phyloP scores from a whole-genome alignment of 2,113 vertebrate genomes.

The Pteropus alecto region DNA sequence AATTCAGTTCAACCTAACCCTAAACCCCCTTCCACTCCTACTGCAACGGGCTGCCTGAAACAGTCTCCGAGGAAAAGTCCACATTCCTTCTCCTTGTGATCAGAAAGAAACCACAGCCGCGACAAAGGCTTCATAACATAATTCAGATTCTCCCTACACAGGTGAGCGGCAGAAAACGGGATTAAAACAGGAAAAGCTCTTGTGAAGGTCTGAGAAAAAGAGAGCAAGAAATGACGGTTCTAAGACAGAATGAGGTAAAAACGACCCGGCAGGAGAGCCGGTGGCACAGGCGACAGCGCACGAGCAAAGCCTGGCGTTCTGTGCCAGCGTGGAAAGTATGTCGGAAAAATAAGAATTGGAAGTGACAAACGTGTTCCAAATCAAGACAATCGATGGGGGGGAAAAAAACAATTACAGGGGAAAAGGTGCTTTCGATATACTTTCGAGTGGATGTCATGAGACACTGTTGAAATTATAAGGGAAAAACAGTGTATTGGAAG shows the following conservation, averaged over 20 bases:
- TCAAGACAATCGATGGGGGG: background rate
- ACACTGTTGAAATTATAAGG: background rate
- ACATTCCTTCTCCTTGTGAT: background rate
- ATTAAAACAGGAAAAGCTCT: background rate
- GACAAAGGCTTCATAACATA: background rate
- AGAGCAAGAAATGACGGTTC: background rate
- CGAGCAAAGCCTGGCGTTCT: background rate
- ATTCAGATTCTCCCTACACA: background rate
- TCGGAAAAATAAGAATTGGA: background rate
- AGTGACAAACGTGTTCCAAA: background rate
- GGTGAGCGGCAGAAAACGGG: background rate
- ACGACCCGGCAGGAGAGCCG: background rate
- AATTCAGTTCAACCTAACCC: background rate
- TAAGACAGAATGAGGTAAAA: background rate
- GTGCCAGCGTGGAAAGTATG: background rate
- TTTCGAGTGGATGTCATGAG: background rate
- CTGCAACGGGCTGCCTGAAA: background rate
- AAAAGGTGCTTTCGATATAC: background rate
- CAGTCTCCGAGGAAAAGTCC: background rate
- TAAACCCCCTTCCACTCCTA: background rate
- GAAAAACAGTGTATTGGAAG: background rate
- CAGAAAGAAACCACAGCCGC: background rate
- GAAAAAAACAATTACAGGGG: background rate
- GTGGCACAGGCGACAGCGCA: accelerated
- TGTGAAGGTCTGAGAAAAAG: background rate